Evolutionary conservation across 2,113 vertebrate genomes (phyloP).

Genomic region (Cacatua alba): DNA sequence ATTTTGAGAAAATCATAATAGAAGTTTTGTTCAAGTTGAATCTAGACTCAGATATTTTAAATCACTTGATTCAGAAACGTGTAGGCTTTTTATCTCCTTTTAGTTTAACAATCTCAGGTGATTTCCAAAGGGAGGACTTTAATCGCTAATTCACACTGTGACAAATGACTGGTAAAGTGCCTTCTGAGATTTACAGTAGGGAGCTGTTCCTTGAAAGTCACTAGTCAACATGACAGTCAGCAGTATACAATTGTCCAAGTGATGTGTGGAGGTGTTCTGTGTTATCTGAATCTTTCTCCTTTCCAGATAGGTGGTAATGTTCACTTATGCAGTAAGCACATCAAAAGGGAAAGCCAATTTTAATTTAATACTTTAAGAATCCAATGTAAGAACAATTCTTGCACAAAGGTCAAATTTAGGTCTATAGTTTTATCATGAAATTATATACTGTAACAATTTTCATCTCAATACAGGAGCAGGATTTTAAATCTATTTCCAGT

Average conservation of each 20-base stretch:
- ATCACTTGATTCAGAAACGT: slow-evolving; percentile 42
- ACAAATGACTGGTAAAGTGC: slow-evolving; percentile 63
- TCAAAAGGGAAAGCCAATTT: slow-evolving; percentile 18
- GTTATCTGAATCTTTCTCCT: not conserved
- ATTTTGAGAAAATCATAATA: slow-evolving; percentile 12
- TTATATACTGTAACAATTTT: not conserved
- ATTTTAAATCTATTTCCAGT: not conserved
- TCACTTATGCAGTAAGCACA: not conserved
- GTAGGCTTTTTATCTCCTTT: slow-evolving; percentile 25
- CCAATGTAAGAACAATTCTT: not conserved
- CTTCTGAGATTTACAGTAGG: slow-evolving; percentile 52
- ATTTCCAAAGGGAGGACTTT: slow-evolving; percentile 40
- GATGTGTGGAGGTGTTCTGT: slow-evolving; percentile 36
- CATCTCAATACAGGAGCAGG: not conserved
- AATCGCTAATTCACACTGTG: slow-evolving; percentile 45
- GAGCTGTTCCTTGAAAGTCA: slow-evolving; percentile 47
- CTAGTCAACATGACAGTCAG: slow-evolving; percentile 45
- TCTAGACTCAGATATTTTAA: slow-evolving; percentile 44
- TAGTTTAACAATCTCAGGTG: slow-evolving; percentile 53
- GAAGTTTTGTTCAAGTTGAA: not conserved
- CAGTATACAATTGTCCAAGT: slow-evolving; percentile 33
- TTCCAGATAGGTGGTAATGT: not conserved
- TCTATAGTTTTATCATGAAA: slow-evolving; percentile 1
- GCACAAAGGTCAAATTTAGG: slow-evolving; percentile 12
- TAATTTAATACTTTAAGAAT: slow-evolving; percentile 20